Evolutionary conservation across 2,888 invertebrate genomes (phyloP), one percentile per base, ranked within the genome.

Genomic region (Limnephilus marmoratus): DNA sequence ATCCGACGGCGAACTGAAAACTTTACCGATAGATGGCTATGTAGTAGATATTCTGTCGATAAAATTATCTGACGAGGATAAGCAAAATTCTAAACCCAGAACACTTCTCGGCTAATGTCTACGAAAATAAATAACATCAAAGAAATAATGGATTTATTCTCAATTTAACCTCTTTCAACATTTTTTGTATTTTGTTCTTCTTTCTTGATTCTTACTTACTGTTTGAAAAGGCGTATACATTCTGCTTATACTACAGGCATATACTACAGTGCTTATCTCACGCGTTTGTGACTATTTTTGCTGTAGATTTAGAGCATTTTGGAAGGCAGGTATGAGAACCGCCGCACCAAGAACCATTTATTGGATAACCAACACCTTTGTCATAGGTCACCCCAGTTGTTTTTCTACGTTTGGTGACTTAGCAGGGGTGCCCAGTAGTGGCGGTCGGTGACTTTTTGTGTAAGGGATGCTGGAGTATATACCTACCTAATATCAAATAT

Each of bases 11-110:
- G 83, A 31, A 37, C 34, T 83, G 34, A 24, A 31, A 83, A 83
- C 83, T 37, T 83, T 24, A 24, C 83, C 83, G 83, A 83, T 83
- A 83, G 83, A 83, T 83, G 83, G 83, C 83, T 11, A 83, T 18
- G 37, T 12, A 34, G 34, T 34, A 83, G 37, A 37, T 37, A 83
- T 83, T 83, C 34, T 83, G 37, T 34, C 37, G 82, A 34, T 83
- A 83, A 83, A 83, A 68, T 68, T 68, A 68, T 68, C 9, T 68
- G 24, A 68, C 68, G n/a, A 1, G 68, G 68, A 68, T 68, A 68
- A 68, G n/a, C 24, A 68, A 68, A 68, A 24, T 68, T 9, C 24
- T n/a, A 24, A n/a, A 24, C 24, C 24, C 9, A 24, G n/a, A 68
- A 68, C 24, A 68, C 68, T n/a, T 68, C 1, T n/a, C 24, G 9